Evolutionary conservation across 30 jellyfish, hydroid and myxozoan genomes (phyloP), one percentile per base, ranked within the genome.

Genomic region (Euphysa ruthae): DNA sequence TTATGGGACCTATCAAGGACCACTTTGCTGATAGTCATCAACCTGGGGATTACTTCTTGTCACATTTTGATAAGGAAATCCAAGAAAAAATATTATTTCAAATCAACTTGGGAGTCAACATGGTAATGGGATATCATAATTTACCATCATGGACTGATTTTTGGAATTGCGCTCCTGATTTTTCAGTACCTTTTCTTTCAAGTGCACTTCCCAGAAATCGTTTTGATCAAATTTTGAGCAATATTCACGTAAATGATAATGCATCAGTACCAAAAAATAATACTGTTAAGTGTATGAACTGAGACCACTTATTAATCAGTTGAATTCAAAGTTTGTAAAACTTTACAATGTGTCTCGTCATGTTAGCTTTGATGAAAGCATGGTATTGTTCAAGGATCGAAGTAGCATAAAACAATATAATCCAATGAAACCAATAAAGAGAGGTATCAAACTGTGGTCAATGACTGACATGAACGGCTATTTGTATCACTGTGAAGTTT

Each of bases 381-480:
- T 82, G 94, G 63, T 61, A 14, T 73, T 73, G 55, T 73, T 82
- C 93, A 80, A 80, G 63, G 91, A 77, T 6, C 38, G 93, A 34
- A 62, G 73, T 38, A 43, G 90, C 22, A 23, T 82, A 55, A 82
- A 82, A 55, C 93, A 82, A 66, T 73, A 63, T 43, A 81, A 81
- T 43, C 94, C 93, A 13, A 81, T 63, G 69, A 73, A 81, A 69
- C 93, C 93, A 30, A 81, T 81, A 29, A 81, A 81, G 56, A 85
- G 63, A 29, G 84, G 94, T 5, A 72, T 68, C 63, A 81, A 81
- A 50, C 63, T 81, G 63, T 81, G 94, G 85, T 31, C 43, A 55
- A 73, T 56, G 44, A 92, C 94, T 32, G 94, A 81, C 85, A 74
- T 56, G 73, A 83, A 73, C 73, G 92, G 89, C 28, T 71, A 58